Evolutionary conservation across 2,797 vertebrate genomes (phyloP), one percentile per base, ranked within the genome.

Genomic region (Diplodus puntazzo): DNA sequence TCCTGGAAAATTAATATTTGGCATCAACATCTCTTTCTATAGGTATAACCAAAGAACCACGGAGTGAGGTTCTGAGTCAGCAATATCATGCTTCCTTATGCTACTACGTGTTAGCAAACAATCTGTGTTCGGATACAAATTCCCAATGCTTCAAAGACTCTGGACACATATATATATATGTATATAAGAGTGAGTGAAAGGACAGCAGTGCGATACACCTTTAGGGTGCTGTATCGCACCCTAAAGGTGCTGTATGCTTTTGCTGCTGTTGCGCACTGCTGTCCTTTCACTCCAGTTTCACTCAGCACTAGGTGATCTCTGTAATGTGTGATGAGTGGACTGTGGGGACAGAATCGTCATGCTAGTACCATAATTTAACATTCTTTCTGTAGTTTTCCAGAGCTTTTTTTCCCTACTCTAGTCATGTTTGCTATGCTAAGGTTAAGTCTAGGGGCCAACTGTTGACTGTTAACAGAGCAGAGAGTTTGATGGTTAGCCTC

Each of bases 1-100:
- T 61, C 30, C 11, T 30, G 13, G 52, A 21, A 48, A 62, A 74
- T 69, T 13, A 63, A 5, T 63, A 17, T 42, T 39, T 9, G 5
- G 23, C 46, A 50, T 39, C 21, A 13, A 75, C 69, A 48, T 77
- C 23, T 75, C 43, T 81, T 66, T 69, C 25, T 54, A 5, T 74
- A 59, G 34, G 17, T 18, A 53, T 17, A 61, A 39, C 54, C 23
- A 55, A 58, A 70, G 55, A 66, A 48, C 11, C 34, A n/a, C 30
- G 25, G 46, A 64, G 18, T 34, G n/a, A 54, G 46, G 50, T 61
- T 48, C 11, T 23, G 55, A 46, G 14, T 67, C 48, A 43, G 21
- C 17, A 48, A 18, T 39, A 43, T 21, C 39, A 39, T 27, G 61
- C 17, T 58, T 60, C 21, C 13, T 60, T 4, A 3, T n/a, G 46